Evolutionary conservation across 2,113 vertebrate genomes (phyloP).

Genomic region (Neopipo cinnamomea): DNA sequence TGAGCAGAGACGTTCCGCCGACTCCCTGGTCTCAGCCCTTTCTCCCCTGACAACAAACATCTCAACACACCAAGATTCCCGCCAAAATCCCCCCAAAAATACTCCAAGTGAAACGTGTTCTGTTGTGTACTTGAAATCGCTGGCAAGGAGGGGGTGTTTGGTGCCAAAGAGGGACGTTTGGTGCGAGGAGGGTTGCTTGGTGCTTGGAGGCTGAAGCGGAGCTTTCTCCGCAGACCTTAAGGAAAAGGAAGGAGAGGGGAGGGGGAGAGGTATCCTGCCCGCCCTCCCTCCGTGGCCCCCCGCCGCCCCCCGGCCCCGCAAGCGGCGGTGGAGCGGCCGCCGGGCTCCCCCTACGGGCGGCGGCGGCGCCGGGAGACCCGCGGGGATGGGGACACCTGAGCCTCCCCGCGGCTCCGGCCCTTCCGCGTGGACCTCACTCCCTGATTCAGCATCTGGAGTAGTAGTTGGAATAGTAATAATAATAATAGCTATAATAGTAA

Average conservation of each 20-base stretch:
- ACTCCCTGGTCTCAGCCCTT: not conserved
- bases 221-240: not conserved
- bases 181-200: not conserved
- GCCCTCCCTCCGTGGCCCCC: not conserved
- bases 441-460: no score
- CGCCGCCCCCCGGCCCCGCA: not conserved
- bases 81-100: not conserved
- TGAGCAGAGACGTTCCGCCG: not conserved
- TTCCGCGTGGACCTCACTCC: not conserved
- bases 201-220: no score
- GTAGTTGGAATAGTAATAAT: no score
- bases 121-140: not conserved
- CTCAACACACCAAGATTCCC: not conserved
- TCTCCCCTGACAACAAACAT: not conserved
- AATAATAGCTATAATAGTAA: no score
- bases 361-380: slow-evolving; percentile 87
- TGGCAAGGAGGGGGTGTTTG: not conserved
- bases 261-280: not conserved
- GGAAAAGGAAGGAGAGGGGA: not conserved
- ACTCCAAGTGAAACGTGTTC: not conserved
- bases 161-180: not conserved
- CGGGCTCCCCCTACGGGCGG: slow-evolving; percentile 85
- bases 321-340: slow-evolving; percentile 65
- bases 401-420: not conserved
- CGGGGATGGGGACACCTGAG: not conserved